Evolutionary conservation across 1,140 invertebrate species (phyloP).

Genomic region (Drepana arcuata): DNA sequence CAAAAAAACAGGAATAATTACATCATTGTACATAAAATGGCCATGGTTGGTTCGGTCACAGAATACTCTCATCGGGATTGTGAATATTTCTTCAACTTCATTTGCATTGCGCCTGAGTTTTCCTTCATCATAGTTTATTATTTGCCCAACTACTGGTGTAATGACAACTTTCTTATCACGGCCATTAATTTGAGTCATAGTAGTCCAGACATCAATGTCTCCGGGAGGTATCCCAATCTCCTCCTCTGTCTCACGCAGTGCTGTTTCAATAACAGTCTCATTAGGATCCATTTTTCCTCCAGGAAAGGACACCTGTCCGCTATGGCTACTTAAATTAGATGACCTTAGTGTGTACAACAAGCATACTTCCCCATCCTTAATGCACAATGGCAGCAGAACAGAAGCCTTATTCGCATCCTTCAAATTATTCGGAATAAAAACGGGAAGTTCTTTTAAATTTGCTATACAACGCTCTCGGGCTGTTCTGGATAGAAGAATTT

Average conservation of each 20-base stretch:
- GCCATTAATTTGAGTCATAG: slow-evolving; percentile 56
- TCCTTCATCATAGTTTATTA: slow-evolving; percentile 70
- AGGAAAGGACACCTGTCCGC: slow-evolving; percentile 93
- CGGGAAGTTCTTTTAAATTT: slow-evolving; percentile 41
- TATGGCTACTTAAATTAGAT: slow-evolving; percentile 79
- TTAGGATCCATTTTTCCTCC: slow-evolving; percentile 84
- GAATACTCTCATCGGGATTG: slow-evolving; percentile 78
- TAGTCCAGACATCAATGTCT: slow-evolving; percentile 83
- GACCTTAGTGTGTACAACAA: slow-evolving; percentile 89
- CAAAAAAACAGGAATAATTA: slow-evolving; percentile 37
- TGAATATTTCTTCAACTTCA: slow-evolving; percentile 89
- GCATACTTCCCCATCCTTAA: slow-evolving; percentile 79
- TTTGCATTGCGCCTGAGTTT: slow-evolving; percentile 75
- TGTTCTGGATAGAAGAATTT: slow-evolving; percentile 29
- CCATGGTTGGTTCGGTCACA: slow-evolving; percentile 74
- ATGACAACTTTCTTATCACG: slow-evolving; percentile 73
- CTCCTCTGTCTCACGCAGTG: slow-evolving; percentile 90
- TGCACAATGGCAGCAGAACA: slow-evolving; percentile 84
- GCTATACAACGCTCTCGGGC: slow-evolving; percentile 34
- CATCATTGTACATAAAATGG: slow-evolving; percentile 24
- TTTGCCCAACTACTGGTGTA: slow-evolving; percentile 84
- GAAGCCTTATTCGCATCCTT: slow-evolving; percentile 29
- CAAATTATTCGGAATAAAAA: slow-evolving; percentile 11
- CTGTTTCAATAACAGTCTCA: slow-evolving; percentile 81
- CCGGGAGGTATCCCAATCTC: slow-evolving; percentile 82